These are phyloP conservation scores for Cheilosia variabilis DNA, from an alignment of 2,888 invertebrate genomes.

Conservation along the genomic window DNA sequence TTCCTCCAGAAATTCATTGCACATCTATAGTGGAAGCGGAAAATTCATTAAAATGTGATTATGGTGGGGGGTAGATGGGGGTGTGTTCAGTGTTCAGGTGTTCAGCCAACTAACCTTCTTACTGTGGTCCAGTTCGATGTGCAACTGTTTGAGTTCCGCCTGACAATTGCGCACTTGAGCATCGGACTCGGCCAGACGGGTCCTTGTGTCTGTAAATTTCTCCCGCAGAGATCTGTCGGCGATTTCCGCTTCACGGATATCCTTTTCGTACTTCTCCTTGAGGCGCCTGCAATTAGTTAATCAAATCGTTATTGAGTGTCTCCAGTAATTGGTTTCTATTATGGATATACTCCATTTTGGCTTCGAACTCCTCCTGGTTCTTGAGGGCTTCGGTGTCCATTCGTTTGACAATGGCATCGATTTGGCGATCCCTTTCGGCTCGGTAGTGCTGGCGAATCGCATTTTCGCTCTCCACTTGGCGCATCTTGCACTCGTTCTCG, in stretches of 20 bases:
- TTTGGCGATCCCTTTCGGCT: constrained; percentile 90
- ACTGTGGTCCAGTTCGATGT: constrained; percentile 87
- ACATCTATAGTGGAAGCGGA: constrained; percentile 79
- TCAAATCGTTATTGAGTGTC: constrained; percentile 14
- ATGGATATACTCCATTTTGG: constrained; percentile 79
- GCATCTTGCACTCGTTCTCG: constrained; percentile 83
- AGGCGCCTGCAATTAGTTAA: constrained; percentile 85
- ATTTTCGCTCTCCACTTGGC: constrained; percentile 87
- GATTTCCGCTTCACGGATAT: constrained; percentile 87
- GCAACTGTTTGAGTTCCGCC: constrained; percentile 87
- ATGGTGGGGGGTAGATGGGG: no score
- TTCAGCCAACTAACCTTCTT: constrained; percentile 85
- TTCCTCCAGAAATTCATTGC: constrained; percentile 85
- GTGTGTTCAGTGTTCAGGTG: neutral
- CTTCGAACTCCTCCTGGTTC: constrained; percentile 81
- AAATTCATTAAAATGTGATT: constrained; percentile 16
- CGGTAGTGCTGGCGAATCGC: constrained; percentile 89
- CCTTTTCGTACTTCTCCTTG: constrained; percentile 90
- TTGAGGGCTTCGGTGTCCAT: constrained; percentile 83
- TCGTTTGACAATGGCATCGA: constrained; percentile 85
- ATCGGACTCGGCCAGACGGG: constrained; percentile 87
- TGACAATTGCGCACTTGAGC: constrained; percentile 86
- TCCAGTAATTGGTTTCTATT: neutral
- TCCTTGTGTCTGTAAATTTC: constrained; percentile 88
- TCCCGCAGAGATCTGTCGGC: constrained; percentile 88